Evolutionary conservation across 2,113 vertebrate genomes (phyloP), one percentile per base, ranked within the genome.

Genomic region (Cavia aperea): DNA sequence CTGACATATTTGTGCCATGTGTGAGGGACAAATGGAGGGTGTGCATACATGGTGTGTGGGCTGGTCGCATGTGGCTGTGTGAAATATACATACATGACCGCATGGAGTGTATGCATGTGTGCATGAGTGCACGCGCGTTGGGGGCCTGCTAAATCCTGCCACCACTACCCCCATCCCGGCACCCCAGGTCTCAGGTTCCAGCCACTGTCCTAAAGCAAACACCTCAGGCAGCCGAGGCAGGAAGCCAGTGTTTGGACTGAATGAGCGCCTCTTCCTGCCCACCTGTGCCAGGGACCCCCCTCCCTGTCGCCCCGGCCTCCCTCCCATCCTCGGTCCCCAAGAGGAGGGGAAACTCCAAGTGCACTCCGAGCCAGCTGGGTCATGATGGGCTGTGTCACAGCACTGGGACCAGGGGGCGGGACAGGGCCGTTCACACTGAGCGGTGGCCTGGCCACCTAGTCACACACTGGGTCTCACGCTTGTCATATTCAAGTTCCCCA

Each of bases 221-320:
- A 98, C 95, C 95, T 95, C 79, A 62, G 94, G 93, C 46, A 90
- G 81, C 92, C 93, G 93, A 95, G 96, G 97, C 98, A 98, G 98
- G 98, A 98, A 98, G 97, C 96, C 92, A 31, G 95, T 98, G 86
- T 98, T 98, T 98, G 98, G 97, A 95, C 97, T 97, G 97, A 98
- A 95, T 96, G 97, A 98, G 97, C 81, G 79, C 98, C 98, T 97
- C 97, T 98, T 98, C 98, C 94, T 96, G 93, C 86, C 86, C 68
- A 95, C 96, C 96, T 96, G 92, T 77, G 46, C 86, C 86, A 91
- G 92, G 70, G 3, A 29, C 43, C 43, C 43, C 15, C 6, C 73
- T 13, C 73, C 73, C 43, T 49, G 73, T 26, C 13, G 6, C 29
- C 73, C 36, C 12, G 16, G 43, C 72, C 13, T 26, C 43, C 24